phyloP scores from a whole-genome alignment of 2,113 vertebrate species.

The Hirundichthys speculiger region DNA sequence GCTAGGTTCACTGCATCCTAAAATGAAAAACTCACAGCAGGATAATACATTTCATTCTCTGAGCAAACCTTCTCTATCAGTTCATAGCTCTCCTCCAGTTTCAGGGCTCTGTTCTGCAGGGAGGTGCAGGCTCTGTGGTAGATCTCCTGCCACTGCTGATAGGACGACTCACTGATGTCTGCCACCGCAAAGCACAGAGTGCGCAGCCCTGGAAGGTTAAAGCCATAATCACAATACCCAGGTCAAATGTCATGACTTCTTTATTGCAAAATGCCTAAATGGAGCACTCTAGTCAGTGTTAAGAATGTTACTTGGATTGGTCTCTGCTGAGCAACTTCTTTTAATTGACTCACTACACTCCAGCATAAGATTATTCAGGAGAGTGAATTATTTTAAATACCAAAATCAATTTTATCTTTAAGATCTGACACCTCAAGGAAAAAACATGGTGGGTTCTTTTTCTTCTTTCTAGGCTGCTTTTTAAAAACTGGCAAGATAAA shows the following conservation, averaged over 20 bases:
- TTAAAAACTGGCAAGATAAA: no score
- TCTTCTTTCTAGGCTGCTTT: no score
- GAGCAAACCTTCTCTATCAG: constrained; percentile 92
- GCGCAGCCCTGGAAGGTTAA: constrained; percentile 84
- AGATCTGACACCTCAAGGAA: no score
- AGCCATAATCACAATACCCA: not conserved
- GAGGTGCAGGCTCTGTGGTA: constrained; percentile 89
- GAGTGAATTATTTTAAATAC: no score
- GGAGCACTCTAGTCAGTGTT: not conserved
- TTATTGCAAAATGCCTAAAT: not conserved
- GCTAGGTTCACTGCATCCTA: no score
- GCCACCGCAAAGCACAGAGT: constrained; percentile 95
- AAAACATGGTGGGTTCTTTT: no score
- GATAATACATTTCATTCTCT: not conserved
- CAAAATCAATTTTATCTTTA: no score
- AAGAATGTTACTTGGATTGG: not conserved
- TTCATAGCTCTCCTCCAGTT: constrained; percentile 96
- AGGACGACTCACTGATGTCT: constrained; percentile 91
- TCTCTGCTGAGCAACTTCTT: no score
- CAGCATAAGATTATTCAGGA: no score
- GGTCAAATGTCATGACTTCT: not conserved
- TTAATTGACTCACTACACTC: no score
- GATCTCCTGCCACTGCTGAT: constrained; percentile 90
- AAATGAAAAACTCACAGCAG: no score
- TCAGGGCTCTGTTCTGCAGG: constrained; percentile 92